These are phyloP conservation scores for Anthopleura xanthogrammica DNA, from an alignment of 92 coral and sea anemone genomes.

Conservation along the genomic window DNA sequence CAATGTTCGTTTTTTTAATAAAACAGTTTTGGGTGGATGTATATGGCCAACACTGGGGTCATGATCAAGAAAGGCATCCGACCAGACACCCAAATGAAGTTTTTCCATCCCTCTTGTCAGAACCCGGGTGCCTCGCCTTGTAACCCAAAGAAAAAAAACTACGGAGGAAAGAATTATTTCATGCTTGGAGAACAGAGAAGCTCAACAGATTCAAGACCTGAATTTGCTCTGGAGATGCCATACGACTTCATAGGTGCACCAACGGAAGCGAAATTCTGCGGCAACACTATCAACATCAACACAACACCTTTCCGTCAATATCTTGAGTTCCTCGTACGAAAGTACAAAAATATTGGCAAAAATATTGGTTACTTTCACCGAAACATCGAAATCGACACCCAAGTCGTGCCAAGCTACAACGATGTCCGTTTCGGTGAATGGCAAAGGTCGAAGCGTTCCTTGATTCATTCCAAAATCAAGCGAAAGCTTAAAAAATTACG, in stretches of 20 bases:
- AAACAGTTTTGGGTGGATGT: constrained; percentile 59
- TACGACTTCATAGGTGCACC: constrained; percentile 56
- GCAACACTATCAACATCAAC: constrained; percentile 51
- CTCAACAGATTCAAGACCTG: constrained; percentile 32
- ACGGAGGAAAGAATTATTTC: constrained; percentile 33
- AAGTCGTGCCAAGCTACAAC: constrained; percentile 40
- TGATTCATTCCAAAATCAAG: background rate
- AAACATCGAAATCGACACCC: constrained; percentile 41
- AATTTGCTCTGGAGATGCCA: constrained; percentile 50
- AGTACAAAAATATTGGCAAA: background rate
- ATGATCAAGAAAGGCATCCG: constrained; percentile 34
- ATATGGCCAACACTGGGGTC: constrained; percentile 51
- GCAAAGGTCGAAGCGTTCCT: constrained; percentile 12
- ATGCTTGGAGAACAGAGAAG: constrained; percentile 36
- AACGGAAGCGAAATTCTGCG: constrained; percentile 52
- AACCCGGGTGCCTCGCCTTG: constrained; percentile 40
- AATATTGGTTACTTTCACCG: constrained; percentile 41
- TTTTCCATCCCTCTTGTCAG: constrained; percentile 47
- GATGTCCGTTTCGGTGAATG: constrained; percentile 38
- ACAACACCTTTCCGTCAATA: constrained; percentile 41
- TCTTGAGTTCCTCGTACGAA: constrained; percentile 29
- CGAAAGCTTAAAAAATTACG: background rate
- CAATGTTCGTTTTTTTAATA: too few species aligned
- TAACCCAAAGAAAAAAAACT: constrained; percentile 23
- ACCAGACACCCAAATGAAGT: constrained; percentile 49